Evolutionary conservation across 2,113 vertebrate genomes (phyloP), one percentile per base, ranked within the genome.

Genomic region (Syngnathus scovelli): DNA sequence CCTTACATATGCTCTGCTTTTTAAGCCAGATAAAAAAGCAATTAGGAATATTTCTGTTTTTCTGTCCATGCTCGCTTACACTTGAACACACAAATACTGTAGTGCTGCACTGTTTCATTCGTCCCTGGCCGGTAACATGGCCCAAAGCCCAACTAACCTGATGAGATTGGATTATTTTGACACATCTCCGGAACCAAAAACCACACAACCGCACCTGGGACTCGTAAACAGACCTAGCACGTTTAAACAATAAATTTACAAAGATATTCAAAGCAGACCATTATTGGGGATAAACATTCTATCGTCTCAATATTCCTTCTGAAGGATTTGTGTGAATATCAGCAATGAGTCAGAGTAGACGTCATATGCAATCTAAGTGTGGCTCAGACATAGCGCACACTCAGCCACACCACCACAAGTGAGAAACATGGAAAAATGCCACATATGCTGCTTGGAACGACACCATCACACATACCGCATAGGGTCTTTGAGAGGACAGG

Each of bases 261-360:
- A 36, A 5, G 13, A 58, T 58, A 36, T 36, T 58, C 12, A 58
- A 58, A 58, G 13, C 55, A 36, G 55, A 6, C 10, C 18, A 58
- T 16, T 46, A 36, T 36, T 21, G 7, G 21, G 21, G n/a, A 55
- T 60, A 19, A 59, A 16, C 56, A 59, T 1, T 12, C 5, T 9
- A 12, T 11, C 7, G n/a, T 6, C 23, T 21, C 39, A 18, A 2
- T 43, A 12, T 21, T 41, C 5, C 19, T 19, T 21, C n/a, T 12
- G 12, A 43, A 43, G 21, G 19, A 41, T 19, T 56, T 46, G 61
- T 62, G 64, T 75, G 66, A 62, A 66, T 51, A 39, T 10, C n/a
- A 63, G 15, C 12, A 51, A 19, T 71, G 72, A 81, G 16, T 81
- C 68, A 52, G 36, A 52, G 48, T 56, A 65, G 65, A 72, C 21